Evolutionary conservation across 2,888 invertebrate genomes (phyloP).

Genomic region (Tuta absoluta): DNA sequence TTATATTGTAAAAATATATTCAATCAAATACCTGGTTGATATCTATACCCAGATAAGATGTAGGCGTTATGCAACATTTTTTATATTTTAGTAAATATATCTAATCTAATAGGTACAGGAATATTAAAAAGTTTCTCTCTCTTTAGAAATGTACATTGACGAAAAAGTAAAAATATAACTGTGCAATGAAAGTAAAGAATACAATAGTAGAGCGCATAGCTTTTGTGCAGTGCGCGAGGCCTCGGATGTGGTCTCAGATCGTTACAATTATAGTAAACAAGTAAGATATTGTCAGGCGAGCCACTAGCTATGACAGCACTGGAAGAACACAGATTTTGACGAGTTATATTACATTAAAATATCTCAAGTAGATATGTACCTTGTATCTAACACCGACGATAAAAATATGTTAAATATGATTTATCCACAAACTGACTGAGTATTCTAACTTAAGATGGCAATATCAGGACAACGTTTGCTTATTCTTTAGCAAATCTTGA

Average conservation of each 20-base stretch:
- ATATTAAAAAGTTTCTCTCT: conserved; percentile 64
- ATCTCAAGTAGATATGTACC: conserved; percentile 65
- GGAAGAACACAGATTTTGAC: conserved; percentile 75
- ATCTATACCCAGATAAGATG: conserved; percentile 51
- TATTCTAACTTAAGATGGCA: conserved; percentile 31
- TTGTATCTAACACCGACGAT: conserved; percentile 66
- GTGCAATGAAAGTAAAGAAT: conserved; percentile 10
- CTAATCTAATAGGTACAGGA: conserved; percentile 50
- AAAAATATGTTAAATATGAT: conserved; percentile 51
- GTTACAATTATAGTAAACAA: conserved; percentile 24
- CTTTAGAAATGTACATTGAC: conserved; percentile 68
- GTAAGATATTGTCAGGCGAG: conserved; percentile 65
- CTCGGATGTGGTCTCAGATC: not conserved
- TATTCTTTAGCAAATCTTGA: not conserved
- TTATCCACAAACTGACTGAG: conserved; percentile 34
- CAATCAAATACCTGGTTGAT: conserved; percentile 38
- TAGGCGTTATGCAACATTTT: conserved; percentile 51
- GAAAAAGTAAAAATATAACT: conserved; percentile 31
- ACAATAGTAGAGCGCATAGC: not conserved
- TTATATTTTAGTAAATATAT: conserved; percentile 47
- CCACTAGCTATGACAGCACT: conserved; percentile 63
- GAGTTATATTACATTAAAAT: conserved; percentile 53
- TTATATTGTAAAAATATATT: conserved; percentile 66
- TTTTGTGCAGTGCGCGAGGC: conserved; percentile 7
- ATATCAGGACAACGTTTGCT: conserved; percentile 37